These are phyloP conservation scores for Tachypleus tridentatus DNA, from an alignment of 1,140 invertebrate species.

Conservation along the genomic window DNA sequence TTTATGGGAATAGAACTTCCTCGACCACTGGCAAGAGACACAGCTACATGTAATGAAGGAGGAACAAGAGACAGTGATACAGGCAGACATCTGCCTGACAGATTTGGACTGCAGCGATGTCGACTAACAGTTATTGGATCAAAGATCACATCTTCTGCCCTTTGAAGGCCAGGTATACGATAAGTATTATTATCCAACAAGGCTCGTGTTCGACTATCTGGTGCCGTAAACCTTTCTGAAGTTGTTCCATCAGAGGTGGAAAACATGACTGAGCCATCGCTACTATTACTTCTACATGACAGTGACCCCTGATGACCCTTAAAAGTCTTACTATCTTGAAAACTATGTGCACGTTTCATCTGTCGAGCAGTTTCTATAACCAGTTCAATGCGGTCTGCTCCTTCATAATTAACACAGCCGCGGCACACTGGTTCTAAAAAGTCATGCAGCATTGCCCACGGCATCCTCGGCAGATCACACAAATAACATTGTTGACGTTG, in stretches of 20 bases:
- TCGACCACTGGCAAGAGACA: not conserved
- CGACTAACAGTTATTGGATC: constrained; percentile 8
- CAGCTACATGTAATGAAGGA: constrained; percentile 1
- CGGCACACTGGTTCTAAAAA: constrained; percentile 95
- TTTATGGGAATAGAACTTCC: not conserved
- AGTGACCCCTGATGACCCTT: not conserved
- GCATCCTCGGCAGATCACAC: constrained; percentile 96
- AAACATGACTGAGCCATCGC: not conserved
- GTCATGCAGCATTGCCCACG: constrained; percentile 98
- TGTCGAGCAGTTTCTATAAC: constrained; percentile 88
- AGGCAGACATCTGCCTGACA: constrained; percentile 3
- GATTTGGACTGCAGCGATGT: constrained; percentile 12
- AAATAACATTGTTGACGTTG: constrained; percentile 97
- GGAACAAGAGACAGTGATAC: constrained; percentile 5
- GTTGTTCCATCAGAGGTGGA: not conserved
- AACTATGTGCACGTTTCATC: constrained; percentile 65
- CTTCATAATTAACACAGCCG: constrained; percentile 98
- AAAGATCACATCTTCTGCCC: constrained; percentile 4
- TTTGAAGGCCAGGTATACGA: constrained; percentile 4
- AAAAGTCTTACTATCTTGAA: constrained; percentile 20
- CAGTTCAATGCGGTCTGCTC: constrained; percentile 89
- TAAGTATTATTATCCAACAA: constrained; percentile 15
- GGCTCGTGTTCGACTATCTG: not conserved
- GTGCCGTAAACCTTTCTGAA: constrained; percentile 6
- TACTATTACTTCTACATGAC: not conserved